Conservation (phyloP, 2,888 invertebrate species). For the Antheraea assamensis region DNA sequence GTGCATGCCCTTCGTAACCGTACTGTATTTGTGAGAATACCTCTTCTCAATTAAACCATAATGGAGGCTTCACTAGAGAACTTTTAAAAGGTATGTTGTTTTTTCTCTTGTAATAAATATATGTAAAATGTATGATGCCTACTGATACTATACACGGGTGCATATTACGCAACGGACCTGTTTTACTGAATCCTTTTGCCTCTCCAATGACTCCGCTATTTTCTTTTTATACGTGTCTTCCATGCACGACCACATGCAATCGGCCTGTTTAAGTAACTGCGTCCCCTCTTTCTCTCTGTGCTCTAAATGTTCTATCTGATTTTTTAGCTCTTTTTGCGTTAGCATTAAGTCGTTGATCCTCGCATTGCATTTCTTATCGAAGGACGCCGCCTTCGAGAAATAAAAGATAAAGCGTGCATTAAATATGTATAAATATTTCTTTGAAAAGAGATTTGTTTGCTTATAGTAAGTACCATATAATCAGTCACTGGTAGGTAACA, state of each 20-base stretch:
- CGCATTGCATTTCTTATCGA: slow-evolving; percentile 56
- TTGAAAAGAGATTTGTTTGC: too few relatives aligned
- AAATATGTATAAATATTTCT: background rate
- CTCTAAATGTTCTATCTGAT: slow-evolving; percentile 82
- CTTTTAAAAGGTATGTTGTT: too few relatives aligned
- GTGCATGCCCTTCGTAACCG: too few relatives aligned
- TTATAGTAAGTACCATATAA: too few relatives aligned
- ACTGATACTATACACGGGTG: background rate
- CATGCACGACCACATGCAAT: slow-evolving; percentile 81
- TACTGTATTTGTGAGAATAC: too few relatives aligned
- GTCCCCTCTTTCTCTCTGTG: slow-evolving; percentile 81
- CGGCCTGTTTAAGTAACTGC: slow-evolving; percentile 79
- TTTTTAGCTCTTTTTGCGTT: slow-evolving; percentile 75
- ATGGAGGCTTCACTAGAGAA: too few relatives aligned
- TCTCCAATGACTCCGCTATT: slow-evolving; percentile 53
- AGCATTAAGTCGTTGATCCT: slow-evolving; percentile 77
- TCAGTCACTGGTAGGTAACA: too few relatives aligned
- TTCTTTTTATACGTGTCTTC: slow-evolving; percentile 73
- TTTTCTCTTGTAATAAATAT: too few relatives aligned
- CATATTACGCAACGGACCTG: slow-evolving; percentile 44
- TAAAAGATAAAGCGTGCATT: background rate
- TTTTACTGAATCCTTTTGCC: slow-evolving; percentile 51
- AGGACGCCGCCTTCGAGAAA: slow-evolving; percentile 54
- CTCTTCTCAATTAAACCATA: too few relatives aligned
- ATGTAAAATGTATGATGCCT: too few relatives aligned